phyloP scores from a whole-genome alignment of 2,113 vertebrate genomes.

The Aplodontia rufa region DNA sequence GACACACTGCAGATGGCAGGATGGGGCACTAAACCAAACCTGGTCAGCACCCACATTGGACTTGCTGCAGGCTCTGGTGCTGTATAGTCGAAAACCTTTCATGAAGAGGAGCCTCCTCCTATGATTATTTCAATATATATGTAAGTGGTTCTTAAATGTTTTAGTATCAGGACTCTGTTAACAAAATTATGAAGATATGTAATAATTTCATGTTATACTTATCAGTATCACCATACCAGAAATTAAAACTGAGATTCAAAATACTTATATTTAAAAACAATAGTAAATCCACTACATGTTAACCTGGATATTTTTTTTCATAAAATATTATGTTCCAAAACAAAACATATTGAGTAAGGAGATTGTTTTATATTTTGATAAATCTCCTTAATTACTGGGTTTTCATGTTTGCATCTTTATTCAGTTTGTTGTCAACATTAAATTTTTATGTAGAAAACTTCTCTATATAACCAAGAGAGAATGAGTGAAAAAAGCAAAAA shows the following conservation, averaged over 20 bases:
- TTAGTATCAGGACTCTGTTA: background rate
- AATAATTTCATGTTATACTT: background rate
- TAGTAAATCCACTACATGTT: background rate
- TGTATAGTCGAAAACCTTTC: background rate
- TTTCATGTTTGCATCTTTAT: background rate
- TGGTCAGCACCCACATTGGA: background rate
- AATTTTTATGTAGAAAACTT: background rate
- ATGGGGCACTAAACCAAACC: background rate
- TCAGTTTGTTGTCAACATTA: background rate
- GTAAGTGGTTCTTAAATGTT: background rate
- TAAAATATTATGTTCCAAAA: background rate
- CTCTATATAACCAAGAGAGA: background rate
- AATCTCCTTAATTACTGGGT: background rate
- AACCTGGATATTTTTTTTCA: background rate
- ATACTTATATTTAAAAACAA: background rate
- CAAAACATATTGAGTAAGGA: background rate
- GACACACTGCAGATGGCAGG: background rate
- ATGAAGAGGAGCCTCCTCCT: background rate
- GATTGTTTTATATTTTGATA: background rate
- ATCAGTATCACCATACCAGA: background rate
- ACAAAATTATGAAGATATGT: background rate
- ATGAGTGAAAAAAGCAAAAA: background rate
- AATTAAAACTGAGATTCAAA: conserved; percentile 21
- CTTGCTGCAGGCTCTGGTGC: background rate
- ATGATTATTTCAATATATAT: background rate